Base-by-base conservation (phyloP, 2,113 vertebrate genomes). In the Sardina pilchardus region DNA sequence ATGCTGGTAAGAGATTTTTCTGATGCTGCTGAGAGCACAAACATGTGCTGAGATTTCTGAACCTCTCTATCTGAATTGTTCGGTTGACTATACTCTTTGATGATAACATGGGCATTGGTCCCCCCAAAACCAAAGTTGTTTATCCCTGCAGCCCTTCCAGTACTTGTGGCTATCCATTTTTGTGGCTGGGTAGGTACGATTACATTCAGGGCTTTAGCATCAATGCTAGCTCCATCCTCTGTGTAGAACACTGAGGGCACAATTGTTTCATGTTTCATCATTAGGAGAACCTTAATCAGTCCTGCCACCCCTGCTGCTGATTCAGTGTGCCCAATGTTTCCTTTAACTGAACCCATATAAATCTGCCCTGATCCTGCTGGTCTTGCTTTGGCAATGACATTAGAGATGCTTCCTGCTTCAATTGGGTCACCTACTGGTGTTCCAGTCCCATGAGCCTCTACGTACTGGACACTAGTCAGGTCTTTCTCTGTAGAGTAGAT, bases 91-190 rank as follows among this genome's bases (percentile, higher is more conserved):
- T 75, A 16, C 86, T 97, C 93, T 89, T 92, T 96, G 39, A 97
- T 93, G 85, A 97, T 92, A 19, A 91, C 84, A 0, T 97, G 97
- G 80, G 95, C 96, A 88, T 97, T 97, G 83, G 96, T 97, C 81
- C 96, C 96, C 36, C 96, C 96, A 94, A 97, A 97, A 1, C 96
- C 96, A 95, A 97, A 97, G 90, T 94, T 96, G 86, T 96, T 98
- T 24, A 98, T 88, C 48, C 96, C 96, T 85, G 96, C 96, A 84
- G 93, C 89, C 91, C 90, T 88, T 16, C 43, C 0, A 0, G 85
- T 86, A 9, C 90, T 81, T 89, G 94, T 92, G 63, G 63, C 63
- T 71, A 17, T 34, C 96, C 97, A 98, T 81, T 92, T 94, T 85
- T 96, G 95, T 30, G 91, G 87, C 48, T 63, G 21, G 1, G 88